Conservation (phyloP, 2,888 invertebrate species). For the Norana najaformis region DNA sequence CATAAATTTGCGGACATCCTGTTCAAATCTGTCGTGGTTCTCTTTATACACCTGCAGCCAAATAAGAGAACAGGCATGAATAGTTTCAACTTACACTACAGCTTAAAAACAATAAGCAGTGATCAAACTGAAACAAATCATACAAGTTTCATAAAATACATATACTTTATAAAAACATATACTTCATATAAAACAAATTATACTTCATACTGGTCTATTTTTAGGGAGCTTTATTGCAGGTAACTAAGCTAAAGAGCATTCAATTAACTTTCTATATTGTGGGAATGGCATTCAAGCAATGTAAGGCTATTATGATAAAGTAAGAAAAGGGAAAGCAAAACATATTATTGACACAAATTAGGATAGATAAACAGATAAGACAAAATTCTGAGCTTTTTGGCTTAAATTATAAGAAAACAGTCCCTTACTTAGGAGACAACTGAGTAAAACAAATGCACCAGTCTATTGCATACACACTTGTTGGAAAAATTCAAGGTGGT, state of each 20-base stretch:
- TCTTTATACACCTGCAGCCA: conserved; percentile 50
- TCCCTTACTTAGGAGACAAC: background rate
- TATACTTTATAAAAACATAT: no score
- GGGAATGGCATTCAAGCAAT: background rate
- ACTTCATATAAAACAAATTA: no score
- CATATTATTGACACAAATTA: background rate
- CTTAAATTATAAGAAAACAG: background rate
- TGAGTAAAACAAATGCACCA: background rate
- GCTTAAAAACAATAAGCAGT: no score
- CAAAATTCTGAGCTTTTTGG: background rate
- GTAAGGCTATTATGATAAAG: background rate
- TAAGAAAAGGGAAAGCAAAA: background rate
- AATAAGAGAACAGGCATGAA: background rate
- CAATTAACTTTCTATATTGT: background rate
- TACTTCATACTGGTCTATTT: no score
- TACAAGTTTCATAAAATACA: no score
- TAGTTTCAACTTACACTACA: background rate
- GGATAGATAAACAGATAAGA: background rate
- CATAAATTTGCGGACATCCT: conserved; percentile 52
- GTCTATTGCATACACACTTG: background rate
- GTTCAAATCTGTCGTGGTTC: conserved; percentile 53
- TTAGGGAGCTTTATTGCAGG: background rate
- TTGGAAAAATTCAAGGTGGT: background rate
- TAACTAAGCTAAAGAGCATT: background rate
- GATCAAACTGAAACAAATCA: no score